These are phyloP conservation scores for Azemiops feae DNA, from an alignment of 2,113 vertebrate species.

Conservation along the genomic window DNA sequence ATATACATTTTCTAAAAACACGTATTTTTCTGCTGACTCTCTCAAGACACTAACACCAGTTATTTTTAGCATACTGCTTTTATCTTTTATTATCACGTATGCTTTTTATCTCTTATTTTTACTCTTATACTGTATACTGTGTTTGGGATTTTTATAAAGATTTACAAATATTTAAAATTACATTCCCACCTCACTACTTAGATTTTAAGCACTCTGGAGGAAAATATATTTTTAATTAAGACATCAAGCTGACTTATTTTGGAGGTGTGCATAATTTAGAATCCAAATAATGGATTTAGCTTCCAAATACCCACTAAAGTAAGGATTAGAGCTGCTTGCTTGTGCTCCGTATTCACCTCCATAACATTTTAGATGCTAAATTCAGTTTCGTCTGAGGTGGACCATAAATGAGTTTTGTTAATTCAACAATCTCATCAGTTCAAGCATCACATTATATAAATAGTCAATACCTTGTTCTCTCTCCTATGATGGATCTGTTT, in stretches of 20 bases:
- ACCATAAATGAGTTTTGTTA: background rate
- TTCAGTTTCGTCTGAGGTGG: background rate
- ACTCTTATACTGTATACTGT: background rate
- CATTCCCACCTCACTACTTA: background rate
- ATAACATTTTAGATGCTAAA: background rate
- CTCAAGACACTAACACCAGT: background rate
- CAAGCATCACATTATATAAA: background rate
- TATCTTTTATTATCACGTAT: background rate
- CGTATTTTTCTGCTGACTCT: background rate
- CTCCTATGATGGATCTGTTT: background rate
- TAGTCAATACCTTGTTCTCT: background rate
- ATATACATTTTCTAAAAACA: background rate
- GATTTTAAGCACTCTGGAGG: background rate
- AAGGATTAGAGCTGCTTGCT: background rate
- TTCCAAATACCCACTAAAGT: background rate
- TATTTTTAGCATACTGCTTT: background rate
- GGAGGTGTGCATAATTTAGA: background rate
- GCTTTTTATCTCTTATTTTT: background rate
- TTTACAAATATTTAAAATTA: background rate
- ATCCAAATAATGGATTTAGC: background rate
- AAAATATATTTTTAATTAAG: background rate
- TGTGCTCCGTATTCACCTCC: background rate
- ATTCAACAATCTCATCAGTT: background rate
- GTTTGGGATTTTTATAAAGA: background rate
- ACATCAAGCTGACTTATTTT: background rate